Evolutionary conservation across 2,797 vertebrate genomes (phyloP).

Genomic region (Intellagama lesueurii): DNA sequence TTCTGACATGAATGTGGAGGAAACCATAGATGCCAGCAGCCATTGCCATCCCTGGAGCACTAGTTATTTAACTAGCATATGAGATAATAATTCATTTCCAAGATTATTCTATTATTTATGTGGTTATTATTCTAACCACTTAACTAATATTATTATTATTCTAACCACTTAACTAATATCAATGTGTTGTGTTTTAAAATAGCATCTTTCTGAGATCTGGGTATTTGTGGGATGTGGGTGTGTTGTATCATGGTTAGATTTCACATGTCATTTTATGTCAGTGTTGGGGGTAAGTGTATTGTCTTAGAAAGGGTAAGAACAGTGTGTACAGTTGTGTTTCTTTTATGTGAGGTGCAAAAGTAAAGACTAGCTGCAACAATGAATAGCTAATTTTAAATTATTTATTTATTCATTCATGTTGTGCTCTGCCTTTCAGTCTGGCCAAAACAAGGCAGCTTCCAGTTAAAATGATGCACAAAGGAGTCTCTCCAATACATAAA

Average conservation of each 20-base stretch:
- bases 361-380: not conserved
- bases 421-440: not conserved
- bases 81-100: slow-evolving; percentile 16
- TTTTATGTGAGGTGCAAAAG: not conserved
- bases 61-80: slow-evolving; percentile 17
- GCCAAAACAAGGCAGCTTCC: not conserved
- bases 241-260: slow-evolving; percentile 20
- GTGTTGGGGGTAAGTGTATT: not conserved
- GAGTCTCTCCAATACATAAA: not conserved
- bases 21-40: not conserved
- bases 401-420: not conserved
- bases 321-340: not conserved
- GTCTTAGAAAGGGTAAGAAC: not conserved
- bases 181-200: not conserved
- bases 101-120: not conserved
- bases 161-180: not conserved
- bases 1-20: rapidly evolving
- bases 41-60: not conserved
- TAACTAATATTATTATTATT: not conserved
- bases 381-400: not conserved
- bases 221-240: not conserved
- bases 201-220: not conserved
- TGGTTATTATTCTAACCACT: slow-evolving; percentile 7
- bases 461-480: not conserved
- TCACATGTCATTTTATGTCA: slow-evolving; percentile 22